Conservation (phyloP, 2,797 vertebrate genomes). For the Sarcophilus harrisii region DNA sequence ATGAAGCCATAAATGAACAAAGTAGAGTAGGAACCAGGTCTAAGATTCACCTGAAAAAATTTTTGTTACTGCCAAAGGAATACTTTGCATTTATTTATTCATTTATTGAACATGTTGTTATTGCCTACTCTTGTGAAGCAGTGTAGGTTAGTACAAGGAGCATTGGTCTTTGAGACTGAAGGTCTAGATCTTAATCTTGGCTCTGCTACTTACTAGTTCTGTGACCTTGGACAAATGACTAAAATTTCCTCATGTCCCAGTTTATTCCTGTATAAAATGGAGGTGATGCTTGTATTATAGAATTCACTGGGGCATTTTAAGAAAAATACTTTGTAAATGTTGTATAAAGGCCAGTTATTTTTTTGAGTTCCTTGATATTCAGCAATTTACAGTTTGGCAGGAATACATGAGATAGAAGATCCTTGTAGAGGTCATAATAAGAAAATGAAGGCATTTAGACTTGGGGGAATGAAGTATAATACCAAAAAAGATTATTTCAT, state of each 20-base stretch:
- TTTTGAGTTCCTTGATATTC: not conserved
- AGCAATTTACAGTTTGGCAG: not conserved
- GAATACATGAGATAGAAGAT: not conserved
- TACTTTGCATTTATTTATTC: not conserved
- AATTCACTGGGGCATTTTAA: not conserved
- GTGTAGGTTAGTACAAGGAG: not conserved
- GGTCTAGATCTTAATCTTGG: not conserved
- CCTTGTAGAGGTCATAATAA: not conserved
- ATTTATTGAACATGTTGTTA: not conserved
- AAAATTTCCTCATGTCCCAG: not conserved
- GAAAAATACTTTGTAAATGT: not conserved
- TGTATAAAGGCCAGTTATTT: not conserved
- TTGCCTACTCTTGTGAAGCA: not conserved
- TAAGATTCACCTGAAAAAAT: not conserved
- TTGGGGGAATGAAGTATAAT: not conserved
- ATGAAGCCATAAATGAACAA: not conserved
- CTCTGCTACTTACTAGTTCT: not conserved
- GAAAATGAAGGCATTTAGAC: not conserved
- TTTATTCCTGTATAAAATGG: not conserved
- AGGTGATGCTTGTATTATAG: not conserved
- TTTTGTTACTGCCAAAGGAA: not conserved
- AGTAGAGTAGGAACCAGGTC: not conserved
- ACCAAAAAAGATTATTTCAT: too few relatives aligned
- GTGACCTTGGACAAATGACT: not conserved
- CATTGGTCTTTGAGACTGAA: not conserved